Evolutionary conservation across 2,113 vertebrate genomes (phyloP), one percentile per base, ranked within the genome.

Genomic region (Onychorhynchus coronatus): DNA sequence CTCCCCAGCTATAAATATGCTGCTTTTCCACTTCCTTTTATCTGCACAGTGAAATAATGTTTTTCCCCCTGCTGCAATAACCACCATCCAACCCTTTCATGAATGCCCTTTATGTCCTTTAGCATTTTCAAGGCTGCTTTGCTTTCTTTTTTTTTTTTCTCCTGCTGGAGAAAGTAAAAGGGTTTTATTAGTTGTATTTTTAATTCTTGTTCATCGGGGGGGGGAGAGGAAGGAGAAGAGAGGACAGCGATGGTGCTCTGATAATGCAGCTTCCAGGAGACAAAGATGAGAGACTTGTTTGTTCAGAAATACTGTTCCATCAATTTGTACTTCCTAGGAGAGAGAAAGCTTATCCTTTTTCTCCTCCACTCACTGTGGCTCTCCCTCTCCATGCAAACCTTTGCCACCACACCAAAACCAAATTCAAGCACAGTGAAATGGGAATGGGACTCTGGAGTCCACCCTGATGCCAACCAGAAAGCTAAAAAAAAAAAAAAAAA

Each of bases 51-150:
- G 96, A 96, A 97, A 97, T 97, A 96, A 97, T 87, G 96, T 96
- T 97, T 96, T 95, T 95, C 96, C 95, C 97, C 96, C 95, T 93
- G 92, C 96, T 96, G 94, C 95, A 96, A 93, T 96, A 97, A 97
- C 96, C 93, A 93, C 95, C 95, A 93, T 88, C 93, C 92, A 96
- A 63, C 81, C 92, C 97, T 97, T 96, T 97, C 94, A 96, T 94
- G 94, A 94, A 97, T 76, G 91, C 95, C 97, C 95, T 97, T 96
- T 96, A 94, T 94, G 97, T 97, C 94, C 91, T 96, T 93, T 95
- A 91, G 80, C 92, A 77, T 90, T 94, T 96, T 70, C 87, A 89
- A 96, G 84, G 90, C 91, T 90, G 88, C 88, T 56, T 72, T 70
- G 52, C 61, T 58, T 85, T 84, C 62, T 42, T 59, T 27, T 21